phyloP scores from a whole-genome alignment of 2,888 invertebrate genomes.

The Altica lythri region DNA sequence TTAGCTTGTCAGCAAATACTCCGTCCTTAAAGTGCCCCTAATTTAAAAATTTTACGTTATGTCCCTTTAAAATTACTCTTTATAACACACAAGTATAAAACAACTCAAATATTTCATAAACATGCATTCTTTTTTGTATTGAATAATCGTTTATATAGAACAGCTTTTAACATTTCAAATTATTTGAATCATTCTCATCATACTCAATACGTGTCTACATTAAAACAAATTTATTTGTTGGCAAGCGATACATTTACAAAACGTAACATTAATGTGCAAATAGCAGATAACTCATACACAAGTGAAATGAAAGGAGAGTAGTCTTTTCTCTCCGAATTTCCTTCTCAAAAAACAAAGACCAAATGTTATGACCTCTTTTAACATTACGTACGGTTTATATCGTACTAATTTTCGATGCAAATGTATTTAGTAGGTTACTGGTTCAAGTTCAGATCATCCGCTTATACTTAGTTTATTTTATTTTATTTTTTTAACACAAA shows the following conservation, averaged over 20 bases:
- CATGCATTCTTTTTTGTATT: too few relatives aligned
- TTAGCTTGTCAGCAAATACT: too few relatives aligned
- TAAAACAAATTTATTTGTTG: conserved; percentile 2
- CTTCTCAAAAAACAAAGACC: conserved; percentile 9
- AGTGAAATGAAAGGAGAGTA: too few relatives aligned
- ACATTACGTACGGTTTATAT: conserved; percentile 13
- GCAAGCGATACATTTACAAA: neutral
- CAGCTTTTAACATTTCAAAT: too few relatives aligned
- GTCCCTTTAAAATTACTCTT: too few relatives aligned
- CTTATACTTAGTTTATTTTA: conserved; percentile 1
- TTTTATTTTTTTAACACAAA: neutral
- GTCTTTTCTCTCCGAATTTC: neutral
- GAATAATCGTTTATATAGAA: too few relatives aligned
- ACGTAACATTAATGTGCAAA: conserved; percentile 5
- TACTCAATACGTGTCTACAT: too few relatives aligned
- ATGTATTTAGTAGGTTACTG: conserved; percentile 12
- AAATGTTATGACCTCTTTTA: conserved; percentile 9
- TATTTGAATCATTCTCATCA: too few relatives aligned
- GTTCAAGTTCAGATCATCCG: conserved; percentile 10
- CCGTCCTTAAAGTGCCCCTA: too few relatives aligned
- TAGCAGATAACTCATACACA: conserved; percentile 4
- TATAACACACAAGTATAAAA: too few relatives aligned
- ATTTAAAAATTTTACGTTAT: too few relatives aligned
- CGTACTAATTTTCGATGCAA: neutral
- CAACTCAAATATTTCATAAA: neutral